These are phyloP conservation scores for Haemorhous mexicanus DNA, from an alignment of 2,113 vertebrate genomes.

Conservation along the genomic window DNA sequence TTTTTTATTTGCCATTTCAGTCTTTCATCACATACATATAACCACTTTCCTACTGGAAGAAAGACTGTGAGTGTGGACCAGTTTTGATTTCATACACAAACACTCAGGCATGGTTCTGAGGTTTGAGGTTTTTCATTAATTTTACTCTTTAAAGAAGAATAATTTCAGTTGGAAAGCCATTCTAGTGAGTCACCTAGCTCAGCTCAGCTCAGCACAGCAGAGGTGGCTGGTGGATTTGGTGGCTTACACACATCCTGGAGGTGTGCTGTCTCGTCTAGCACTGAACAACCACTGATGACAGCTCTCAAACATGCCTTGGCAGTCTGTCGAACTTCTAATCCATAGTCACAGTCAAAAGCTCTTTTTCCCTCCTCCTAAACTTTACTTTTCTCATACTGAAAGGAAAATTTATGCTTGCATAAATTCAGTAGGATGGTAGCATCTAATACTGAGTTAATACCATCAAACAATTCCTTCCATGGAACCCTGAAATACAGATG, in stretches of 20 bases:
- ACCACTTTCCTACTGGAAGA: neutral
- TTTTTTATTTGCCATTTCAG: neutral
- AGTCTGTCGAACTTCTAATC: neutral
- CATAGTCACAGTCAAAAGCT: neutral
- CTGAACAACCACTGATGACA: conserved; percentile 13
- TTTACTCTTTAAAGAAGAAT: neutral
- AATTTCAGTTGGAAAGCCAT: neutral
- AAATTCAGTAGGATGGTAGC: neutral
- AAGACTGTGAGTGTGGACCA: neutral
- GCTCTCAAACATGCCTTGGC: conserved; percentile 26
- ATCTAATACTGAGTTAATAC: neutral
- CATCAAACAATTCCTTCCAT: neutral
- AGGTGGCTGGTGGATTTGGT: neutral
- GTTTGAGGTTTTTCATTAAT: neutral
- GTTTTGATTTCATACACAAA: neutral
- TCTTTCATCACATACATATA: neutral
- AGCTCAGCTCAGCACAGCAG: neutral
- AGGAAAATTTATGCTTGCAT: neutral
- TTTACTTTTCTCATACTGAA: neutral
- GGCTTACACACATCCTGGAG: neutral
- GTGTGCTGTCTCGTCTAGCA: neutral
- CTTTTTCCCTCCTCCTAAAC: neutral
- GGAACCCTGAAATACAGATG: neutral
- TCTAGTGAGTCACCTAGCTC: neutral
- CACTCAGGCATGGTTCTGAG: neutral